phyloP scores from a whole-genome alignment of 2,888 invertebrate species.

The Drosophila birchii region DNA sequence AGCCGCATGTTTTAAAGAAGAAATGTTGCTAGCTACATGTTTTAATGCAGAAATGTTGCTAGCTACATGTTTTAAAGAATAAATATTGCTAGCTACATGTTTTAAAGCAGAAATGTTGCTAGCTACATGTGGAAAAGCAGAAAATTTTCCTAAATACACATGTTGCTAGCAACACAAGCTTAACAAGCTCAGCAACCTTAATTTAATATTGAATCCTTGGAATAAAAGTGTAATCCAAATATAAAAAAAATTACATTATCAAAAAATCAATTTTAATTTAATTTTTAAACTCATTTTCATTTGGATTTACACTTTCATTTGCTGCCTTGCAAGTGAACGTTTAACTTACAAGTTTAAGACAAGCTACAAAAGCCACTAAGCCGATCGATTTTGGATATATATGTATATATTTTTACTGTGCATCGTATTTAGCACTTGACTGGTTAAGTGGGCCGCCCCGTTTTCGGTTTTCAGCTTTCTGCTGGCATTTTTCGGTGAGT shows the following conservation, averaged over 20 bases:
- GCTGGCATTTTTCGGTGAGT: slow-evolving; percentile 10
- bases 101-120: no score
- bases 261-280: not conserved
- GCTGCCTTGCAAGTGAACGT: not conserved
- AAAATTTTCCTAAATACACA: no score
- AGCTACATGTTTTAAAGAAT: not conserved
- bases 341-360: not conserved
- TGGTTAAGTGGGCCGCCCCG: slow-evolving; percentile 53
- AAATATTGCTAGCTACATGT: not conserved
- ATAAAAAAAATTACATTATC: no score
- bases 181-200: not conserved
- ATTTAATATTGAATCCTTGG: no score
- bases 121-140: no score
- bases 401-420: not conserved
- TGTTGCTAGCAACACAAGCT: not conserved
- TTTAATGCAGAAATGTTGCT: no score
- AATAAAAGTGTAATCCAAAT: no score
- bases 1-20: not conserved
- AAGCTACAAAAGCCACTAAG: not conserved
- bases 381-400: slow-evolving; percentile 2
- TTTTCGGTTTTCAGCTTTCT: slow-evolving; percentile 1
- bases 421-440: slow-evolving; percentile 41
- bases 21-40: not conserved
- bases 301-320: not conserved
- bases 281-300: not conserved